A percentile compares a stretch with the other conserved stretches of the same genome.
phyloP scores from a whole-genome alignment of 1,140 invertebrate species.

The Ganaspis sp. region DNA sequence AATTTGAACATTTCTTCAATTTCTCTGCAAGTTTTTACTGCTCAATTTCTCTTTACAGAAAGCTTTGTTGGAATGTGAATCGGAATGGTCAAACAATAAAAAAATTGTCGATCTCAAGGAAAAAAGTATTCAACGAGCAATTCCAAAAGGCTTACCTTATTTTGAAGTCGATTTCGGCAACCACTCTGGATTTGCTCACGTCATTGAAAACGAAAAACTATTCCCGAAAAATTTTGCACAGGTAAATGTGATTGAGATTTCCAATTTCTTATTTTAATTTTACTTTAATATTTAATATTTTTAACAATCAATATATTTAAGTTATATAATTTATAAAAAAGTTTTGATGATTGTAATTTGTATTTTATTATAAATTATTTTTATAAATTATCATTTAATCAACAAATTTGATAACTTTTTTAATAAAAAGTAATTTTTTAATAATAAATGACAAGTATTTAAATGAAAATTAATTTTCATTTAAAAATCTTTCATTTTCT shows the following conservation, averaged over 20 bases:
- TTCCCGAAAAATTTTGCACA: slow-evolving; percentile 95
- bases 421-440: no score
- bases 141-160: slow-evolving; percentile 96
- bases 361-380: no score
- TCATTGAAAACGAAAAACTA: slow-evolving; percentile 93
- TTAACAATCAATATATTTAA: no score
- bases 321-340: no score
- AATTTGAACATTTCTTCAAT: neutral
- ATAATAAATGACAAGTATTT: slow-evolving; percentile 29
- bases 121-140: slow-evolving; percentile 85
- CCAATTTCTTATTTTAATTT: no score
- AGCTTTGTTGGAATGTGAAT: slow-evolving; percentile 95
- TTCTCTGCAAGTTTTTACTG: neutral
- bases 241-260: no score
- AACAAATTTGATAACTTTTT: no score
- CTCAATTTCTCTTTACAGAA: slow-evolving; percentile 79
- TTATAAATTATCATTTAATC: no score
- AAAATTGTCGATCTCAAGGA: slow-evolving; percentile 91
- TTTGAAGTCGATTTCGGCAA: slow-evolving; percentile 95
- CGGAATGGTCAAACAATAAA: slow-evolving; percentile 96
- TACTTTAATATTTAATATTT: no score
- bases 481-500: slow-evolving; percentile 19
- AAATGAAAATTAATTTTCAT: slow-evolving; percentile 38
- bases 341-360: no score
- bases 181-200: slow-evolving; percentile 94